Evolutionary conservation across 1,140 invertebrate species (phyloP), one percentile per base, ranked within the genome.

Genomic region (Leptinotarsa lineolata): DNA sequence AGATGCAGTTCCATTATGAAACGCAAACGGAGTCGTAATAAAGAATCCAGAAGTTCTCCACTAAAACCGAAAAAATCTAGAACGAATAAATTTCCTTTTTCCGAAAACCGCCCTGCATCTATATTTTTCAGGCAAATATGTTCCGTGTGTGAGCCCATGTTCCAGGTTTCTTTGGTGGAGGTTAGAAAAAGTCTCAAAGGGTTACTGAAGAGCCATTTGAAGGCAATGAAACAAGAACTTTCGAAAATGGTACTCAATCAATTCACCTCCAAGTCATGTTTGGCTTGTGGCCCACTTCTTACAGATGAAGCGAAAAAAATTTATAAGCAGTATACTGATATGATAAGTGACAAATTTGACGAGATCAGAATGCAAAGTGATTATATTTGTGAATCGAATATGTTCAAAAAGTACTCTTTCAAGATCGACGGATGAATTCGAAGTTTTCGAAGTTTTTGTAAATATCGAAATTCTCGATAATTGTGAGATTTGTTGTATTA

Each of bases 101-200:
- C 61, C 5, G 61, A n/a, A 54, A 30, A 20, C 61, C 61, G 20
- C 4, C 20, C 13, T 39, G 39, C 24, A n/a, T 16, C 18, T 16
- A 18, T 45, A 21, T 46, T 21, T 12, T 68, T 68, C 45, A 68
- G n/a, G 12, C 45, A 48, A 46, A 39, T 68, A 45, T 68, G 66
- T 68, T 44, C 66, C 3, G 66, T 68, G n/a, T 68, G 66, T 18
- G 66, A 68, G 22, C 66, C 45, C 20, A 46, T 39, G 30, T 68
- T 68, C 66, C 16, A 16, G 66, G 45, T n/a, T 48, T 45, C 30
- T 21, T n/a, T 68, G 44, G 45, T 30, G n/a, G 30, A 68, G 21
- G n/a, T 68, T 21, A 68, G n/a, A 11, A 46, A 46, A 13, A 45
- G 45, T 13, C 45, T 46, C 30, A 68, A 68, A 48, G 15, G 45